A percentile compares a stretch with the other conserved stretches of the same genome.
phyloP scores from a whole-genome alignment of 1,140 invertebrate species.

The Aethina tumida region DNA sequence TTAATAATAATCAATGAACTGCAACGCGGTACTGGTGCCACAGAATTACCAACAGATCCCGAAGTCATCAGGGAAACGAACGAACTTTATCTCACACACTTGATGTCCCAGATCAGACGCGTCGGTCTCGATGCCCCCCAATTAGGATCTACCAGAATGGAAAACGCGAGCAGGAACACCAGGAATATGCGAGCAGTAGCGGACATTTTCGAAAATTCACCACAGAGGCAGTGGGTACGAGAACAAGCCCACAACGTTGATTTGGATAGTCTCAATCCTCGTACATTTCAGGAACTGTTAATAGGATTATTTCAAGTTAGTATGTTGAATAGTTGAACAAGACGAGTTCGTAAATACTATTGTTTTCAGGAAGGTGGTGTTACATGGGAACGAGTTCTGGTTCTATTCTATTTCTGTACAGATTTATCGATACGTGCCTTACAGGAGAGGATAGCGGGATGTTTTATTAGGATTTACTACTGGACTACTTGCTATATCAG shows the following conservation, averaged over 20 bases:
- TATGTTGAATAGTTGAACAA: background rate
- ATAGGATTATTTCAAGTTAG: slow-evolving; percentile 14
- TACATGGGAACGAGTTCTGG: slow-evolving; percentile 12
- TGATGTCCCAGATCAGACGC: background rate
- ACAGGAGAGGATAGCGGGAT: slow-evolving; percentile 4
- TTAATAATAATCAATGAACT: no score
- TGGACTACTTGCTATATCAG: slow-evolving; percentile 10
- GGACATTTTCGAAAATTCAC: slow-evolving; percentile 7
- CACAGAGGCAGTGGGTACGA: slow-evolving; percentile 11
- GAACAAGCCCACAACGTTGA: slow-evolving; percentile 14
- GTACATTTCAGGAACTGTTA: slow-evolving; percentile 12
- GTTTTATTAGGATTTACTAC: slow-evolving; percentile 9
- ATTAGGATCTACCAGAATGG: background rate
- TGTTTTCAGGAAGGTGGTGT: slow-evolving; percentile 11
- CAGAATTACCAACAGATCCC: slow-evolving; percentile 4
- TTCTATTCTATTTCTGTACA: slow-evolving; percentile 12
- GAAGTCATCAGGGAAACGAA: slow-evolving; percentile 7
- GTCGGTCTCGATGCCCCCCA: background rate
- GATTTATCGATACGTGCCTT: slow-evolving; percentile 11
- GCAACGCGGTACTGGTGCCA: no score
- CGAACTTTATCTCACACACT: slow-evolving; percentile 7
- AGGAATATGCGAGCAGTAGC: slow-evolving; percentile 4
- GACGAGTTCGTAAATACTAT: background rate
- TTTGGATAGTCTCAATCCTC: slow-evolving; percentile 12
- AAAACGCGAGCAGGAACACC: background rate